Percentiles rank a stretch among this genome's conserved stretches.
Conservation (phyloP, 2,888 invertebrate species). For the Drosophila borealis region DNA sequence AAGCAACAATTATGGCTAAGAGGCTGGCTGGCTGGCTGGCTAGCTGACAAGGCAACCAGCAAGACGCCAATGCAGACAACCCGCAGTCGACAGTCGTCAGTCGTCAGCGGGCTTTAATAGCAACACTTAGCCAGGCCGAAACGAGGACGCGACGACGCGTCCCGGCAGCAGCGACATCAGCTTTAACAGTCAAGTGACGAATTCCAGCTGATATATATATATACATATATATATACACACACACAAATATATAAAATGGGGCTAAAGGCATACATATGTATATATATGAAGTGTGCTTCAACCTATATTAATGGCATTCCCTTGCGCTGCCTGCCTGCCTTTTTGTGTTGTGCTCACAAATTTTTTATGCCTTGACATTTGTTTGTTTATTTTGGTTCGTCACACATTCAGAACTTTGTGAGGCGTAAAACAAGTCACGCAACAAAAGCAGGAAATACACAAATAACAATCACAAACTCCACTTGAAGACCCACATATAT, state of each 20-base stretch:
- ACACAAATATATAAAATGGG: slow-evolving; percentile 6
- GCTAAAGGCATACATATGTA: not conserved
- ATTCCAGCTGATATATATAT: slow-evolving; percentile 70
- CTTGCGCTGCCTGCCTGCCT: slow-evolving; percentile 4
- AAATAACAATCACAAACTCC: slow-evolving; percentile 7
- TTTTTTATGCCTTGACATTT: slow-evolving; percentile 55
- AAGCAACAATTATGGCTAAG: slow-evolving; percentile 78
- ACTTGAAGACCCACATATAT: not conserved
- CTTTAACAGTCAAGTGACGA: slow-evolving; percentile 67
- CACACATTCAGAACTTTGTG: slow-evolving; percentile 44
- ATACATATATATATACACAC: slow-evolving; percentile 33
- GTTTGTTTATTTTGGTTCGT: slow-evolving; percentile 48
- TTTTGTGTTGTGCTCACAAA: slow-evolving; percentile 25
- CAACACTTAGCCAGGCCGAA: slow-evolving; percentile 58
- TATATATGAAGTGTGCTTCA: slow-evolving; percentile 17
- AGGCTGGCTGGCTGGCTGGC: slow-evolving; percentile 43
- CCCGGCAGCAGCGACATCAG: slow-evolving; percentile 34
- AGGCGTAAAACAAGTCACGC: slow-evolving; percentile 60
- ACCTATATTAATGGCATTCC: slow-evolving; percentile 52
- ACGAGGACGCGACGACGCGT: slow-evolving; percentile 29
- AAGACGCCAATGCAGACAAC: slow-evolving; percentile 48
- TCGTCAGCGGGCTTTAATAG: slow-evolving; percentile 65
- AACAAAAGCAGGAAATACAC: slow-evolving; percentile 26
- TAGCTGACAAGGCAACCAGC: slow-evolving; percentile 23
- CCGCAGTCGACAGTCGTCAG: slow-evolving; percentile 39